These are phyloP conservation scores for Drosophila asahinai DNA, from an alignment of 1,140 invertebrate genomes.

Conservation along the genomic window DNA sequence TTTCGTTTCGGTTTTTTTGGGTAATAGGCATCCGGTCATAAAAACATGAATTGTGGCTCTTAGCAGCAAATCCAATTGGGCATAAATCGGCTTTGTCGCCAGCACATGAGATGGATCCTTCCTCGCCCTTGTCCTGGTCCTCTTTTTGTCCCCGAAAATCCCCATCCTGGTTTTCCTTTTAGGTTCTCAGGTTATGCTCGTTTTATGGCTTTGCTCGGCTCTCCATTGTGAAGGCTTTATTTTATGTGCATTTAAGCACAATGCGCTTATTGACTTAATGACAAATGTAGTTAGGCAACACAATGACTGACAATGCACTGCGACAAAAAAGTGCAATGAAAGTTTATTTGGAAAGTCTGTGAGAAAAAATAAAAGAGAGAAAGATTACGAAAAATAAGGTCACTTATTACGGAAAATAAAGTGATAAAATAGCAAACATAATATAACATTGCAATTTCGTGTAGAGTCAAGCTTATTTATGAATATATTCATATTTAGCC, in stretches of 20 bases:
- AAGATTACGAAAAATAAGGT: too few relatives aligned
- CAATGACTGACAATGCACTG: conserved; percentile 36
- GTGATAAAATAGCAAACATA: too few relatives aligned
- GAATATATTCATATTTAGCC: too few relatives aligned
- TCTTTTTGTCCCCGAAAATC: conserved; percentile 8
- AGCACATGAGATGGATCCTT: conserved; percentile 65
- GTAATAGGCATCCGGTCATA: conserved; percentile 81
- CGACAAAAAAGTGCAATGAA: neutral
- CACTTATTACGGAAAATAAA: too few relatives aligned
- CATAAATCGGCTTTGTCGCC: conserved; percentile 80
- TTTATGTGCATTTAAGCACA: conserved; percentile 82
- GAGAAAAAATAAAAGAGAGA: too few relatives aligned
- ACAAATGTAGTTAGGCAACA: conserved; percentile 75
- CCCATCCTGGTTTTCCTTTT: neutral
- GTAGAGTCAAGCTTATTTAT: too few relatives aligned
- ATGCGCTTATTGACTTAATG: conserved; percentile 84
- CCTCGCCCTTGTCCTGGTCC: conserved; percentile 16
- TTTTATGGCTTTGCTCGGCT: conserved; percentile 44
- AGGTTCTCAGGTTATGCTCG: conserved; percentile 34
- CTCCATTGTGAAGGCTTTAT: conserved; percentile 73
- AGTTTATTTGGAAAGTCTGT: neutral
- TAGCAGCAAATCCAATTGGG: conserved; percentile 84
- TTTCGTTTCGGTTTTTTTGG: conserved; percentile 29
- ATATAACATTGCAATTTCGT: too few relatives aligned
- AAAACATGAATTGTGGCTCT: conserved; percentile 83